phyloP scores from a whole-genome alignment of 2,797 vertebrate species.

The Rhabdophis nuchalis region DNA sequence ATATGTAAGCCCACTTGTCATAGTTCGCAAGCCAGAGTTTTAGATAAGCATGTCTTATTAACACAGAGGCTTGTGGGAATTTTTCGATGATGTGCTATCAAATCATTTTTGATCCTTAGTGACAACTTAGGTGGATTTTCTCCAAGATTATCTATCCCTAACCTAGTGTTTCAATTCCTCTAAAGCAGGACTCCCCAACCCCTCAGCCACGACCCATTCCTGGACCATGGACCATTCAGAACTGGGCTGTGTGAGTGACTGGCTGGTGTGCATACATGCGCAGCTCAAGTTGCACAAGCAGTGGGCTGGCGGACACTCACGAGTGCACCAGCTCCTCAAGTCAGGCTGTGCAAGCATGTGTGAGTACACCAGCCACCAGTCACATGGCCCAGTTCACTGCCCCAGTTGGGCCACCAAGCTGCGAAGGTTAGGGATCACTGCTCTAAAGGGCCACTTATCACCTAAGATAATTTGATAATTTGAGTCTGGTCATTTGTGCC shows the following conservation, averaged over 20 bases:
- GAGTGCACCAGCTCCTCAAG: no score
- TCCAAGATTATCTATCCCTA: not conserved
- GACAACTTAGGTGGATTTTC: not conserved
- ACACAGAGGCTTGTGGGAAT: not conserved
- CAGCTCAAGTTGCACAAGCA: not conserved
- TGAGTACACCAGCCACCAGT: not conserved
- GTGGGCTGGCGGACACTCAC: no score
- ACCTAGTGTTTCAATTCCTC: not conserved
- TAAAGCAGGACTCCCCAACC: not conserved
- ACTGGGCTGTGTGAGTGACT: not conserved
- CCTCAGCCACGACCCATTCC: no score
- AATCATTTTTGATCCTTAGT: not conserved
- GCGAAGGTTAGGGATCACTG: not conserved
- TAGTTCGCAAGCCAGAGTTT: not conserved
- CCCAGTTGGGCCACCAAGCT: not conserved
- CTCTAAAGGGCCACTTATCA: not conserved
- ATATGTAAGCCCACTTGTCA: not conserved
- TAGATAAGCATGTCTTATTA: not conserved
- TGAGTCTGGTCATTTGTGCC: not conserved
- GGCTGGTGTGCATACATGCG: fast-evolving
- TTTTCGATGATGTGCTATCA: not conserved
- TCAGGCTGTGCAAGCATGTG: no score
- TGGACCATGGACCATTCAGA: not conserved
- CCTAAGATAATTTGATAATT: not conserved
- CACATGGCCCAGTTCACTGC: not conserved